Evolutionary conservation across 2,113 vertebrate species (phyloP).

Genomic region (Syrmaticus mikado): DNA sequence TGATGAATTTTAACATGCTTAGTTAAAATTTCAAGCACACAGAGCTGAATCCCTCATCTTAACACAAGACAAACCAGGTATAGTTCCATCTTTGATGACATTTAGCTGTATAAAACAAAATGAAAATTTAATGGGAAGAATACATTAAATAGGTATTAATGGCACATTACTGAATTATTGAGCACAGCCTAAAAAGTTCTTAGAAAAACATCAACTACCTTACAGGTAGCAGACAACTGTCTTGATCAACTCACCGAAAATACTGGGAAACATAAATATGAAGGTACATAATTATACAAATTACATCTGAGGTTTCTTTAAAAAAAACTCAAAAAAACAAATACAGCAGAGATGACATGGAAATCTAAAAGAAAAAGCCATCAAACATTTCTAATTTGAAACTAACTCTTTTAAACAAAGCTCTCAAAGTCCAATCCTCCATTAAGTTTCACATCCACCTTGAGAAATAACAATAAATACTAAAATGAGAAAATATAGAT

Average conservation of each 20-base stretch:
- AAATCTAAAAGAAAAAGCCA: not conserved
- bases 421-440: not conserved
- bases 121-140: conserved; percentile 47
- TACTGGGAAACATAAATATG: not conserved
- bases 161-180: conserved; percentile 16
- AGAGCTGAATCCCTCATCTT: not conserved
- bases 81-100: conserved; percentile 19
- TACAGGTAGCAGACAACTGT: not conserved
- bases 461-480: not conserved
- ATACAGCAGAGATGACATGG: not conserved
- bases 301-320: not conserved
- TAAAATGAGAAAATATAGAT: not conserved
- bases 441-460: not conserved
- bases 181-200: not conserved
- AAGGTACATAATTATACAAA: not conserved
- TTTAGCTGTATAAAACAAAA: conserved; percentile 26
- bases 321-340: not conserved
- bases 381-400: not conserved
- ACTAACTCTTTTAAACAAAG: not conserved
- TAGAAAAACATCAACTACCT: not conserved
- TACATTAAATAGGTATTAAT: conserved; percentile 34
- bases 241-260: not conserved
- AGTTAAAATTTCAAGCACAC: not conserved
- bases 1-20: not conserved
- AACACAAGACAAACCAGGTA: not conserved